phyloP scores from a whole-genome alignment of 2,797 vertebrate genomes.

The Crax fasciolata region DNA sequence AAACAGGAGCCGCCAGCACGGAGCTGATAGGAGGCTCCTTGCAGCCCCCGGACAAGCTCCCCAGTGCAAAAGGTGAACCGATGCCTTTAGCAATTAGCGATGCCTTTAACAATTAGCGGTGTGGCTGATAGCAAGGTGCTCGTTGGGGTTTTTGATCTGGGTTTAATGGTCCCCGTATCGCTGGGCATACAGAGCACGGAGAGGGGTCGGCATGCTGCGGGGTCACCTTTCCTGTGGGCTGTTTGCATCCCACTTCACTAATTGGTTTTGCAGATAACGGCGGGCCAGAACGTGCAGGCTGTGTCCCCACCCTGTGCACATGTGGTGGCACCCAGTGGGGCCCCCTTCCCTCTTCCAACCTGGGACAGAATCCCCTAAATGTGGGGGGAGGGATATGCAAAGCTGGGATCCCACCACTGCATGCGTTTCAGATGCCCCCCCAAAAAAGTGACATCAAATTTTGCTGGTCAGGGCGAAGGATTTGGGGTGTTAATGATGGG shows the following conservation, averaged over 20 bases:
- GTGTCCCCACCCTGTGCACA: fast-evolving
- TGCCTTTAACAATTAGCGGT: not conserved
- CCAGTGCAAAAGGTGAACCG: fast-evolving
- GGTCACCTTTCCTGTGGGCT: not conserved
- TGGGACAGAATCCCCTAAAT: not conserved
- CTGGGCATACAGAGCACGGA: not conserved
- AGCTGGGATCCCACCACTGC: fast-evolving
- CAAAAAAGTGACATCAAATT: not conserved
- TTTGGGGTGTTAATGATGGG: not conserved
- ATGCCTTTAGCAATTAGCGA: not conserved
- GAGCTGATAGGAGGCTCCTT: not conserved
- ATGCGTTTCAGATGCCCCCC: fast-evolving
- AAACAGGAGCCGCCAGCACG: not conserved
- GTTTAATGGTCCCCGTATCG: not conserved
- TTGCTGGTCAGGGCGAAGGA: not conserved
- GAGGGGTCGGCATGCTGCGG: not conserved
- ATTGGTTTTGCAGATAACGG: not conserved
- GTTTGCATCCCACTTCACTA: not conserved
- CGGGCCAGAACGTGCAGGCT: fast-evolving
- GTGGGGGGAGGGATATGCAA: fast-evolving
- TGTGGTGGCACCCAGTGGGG: fast-evolving
- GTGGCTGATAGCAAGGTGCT: fast-evolving
- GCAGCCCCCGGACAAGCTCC: fast-evolving
- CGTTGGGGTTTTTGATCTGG: not conserved
- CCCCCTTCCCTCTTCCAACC: not conserved